phyloP scores from a whole-genome alignment of 1,140 invertebrate species.

The Oncopodura yosiiana region DNA sequence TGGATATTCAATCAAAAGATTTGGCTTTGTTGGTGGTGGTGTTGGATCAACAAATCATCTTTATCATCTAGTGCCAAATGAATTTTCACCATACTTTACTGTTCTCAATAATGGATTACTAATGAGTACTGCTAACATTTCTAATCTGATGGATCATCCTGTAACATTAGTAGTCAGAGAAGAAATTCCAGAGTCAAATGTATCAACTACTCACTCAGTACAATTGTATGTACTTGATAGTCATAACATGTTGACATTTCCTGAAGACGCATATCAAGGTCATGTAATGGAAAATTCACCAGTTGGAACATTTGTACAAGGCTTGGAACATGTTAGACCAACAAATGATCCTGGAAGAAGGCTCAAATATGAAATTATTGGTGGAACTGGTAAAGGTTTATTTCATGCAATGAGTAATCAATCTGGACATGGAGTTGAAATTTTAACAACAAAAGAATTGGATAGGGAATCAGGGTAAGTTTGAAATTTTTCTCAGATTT shows the following conservation, averaged over 20 bases:
- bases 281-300: slow-evolving; percentile 61
- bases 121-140: slow-evolving; percentile 76
- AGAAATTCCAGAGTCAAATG: slow-evolving; percentile 55
- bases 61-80: slow-evolving; percentile 61
- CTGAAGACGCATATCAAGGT: slow-evolving; percentile 52
- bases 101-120: slow-evolving; percentile 76
- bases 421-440: slow-evolving; percentile 49
- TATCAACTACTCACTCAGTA: slow-evolving; percentile 64
- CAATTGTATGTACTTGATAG: slow-evolving; percentile 72
- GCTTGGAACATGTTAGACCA: slow-evolving; percentile 42
- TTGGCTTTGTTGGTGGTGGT: slow-evolving; percentile 41
- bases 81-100: slow-evolving; percentile 70
- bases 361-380: slow-evolving; percentile 64
- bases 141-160: slow-evolving; percentile 64
- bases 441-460: slow-evolving; percentile 59
- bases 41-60: slow-evolving; percentile 45
- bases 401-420: slow-evolving; percentile 58
- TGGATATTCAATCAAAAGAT: slow-evolving; percentile 69
- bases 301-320: slow-evolving; percentile 55
- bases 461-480: slow-evolving; percentile 62
- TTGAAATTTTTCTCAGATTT: neutral
- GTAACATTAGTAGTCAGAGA: slow-evolving; percentile 70
- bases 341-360: slow-evolving; percentile 47
- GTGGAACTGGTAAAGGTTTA: slow-evolving; percentile 56
- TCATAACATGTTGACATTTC: slow-evolving; percentile 64